phyloP scores from a whole-genome alignment of 2,888 invertebrate species.

The Drosophila greeni region DNA sequence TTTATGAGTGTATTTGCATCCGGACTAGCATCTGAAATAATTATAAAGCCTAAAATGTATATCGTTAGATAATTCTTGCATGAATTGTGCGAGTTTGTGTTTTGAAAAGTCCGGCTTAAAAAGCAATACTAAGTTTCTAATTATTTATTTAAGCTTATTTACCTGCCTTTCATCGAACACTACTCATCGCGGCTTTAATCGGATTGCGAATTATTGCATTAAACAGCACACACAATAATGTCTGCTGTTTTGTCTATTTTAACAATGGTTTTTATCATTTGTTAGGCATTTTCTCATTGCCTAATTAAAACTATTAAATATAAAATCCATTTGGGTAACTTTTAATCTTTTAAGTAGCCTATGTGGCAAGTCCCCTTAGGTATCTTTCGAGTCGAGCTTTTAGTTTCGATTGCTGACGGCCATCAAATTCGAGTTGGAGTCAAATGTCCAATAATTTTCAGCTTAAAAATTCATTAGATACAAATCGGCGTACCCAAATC shows the following conservation, averaged over 20 bases:
- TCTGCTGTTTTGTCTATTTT: neutral
- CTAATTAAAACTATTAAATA: too few species aligned
- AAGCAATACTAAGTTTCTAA: neutral
- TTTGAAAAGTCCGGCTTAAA: neutral
- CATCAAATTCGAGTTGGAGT: conserved; percentile 54
- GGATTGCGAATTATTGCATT: neutral
- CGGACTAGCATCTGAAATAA: neutral
- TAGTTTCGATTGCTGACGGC: conserved; percentile 15
- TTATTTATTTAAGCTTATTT: neutral
- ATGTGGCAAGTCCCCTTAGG: too few species aligned
- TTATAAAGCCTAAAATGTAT: rapidly evolving
- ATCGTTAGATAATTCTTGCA: neutral
- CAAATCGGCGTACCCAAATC: conserved; percentile 62
- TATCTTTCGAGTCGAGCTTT: conserved; percentile 24
- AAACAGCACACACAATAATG: neutral
- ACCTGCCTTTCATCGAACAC: neutral
- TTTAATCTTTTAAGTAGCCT: neutral
- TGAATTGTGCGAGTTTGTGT: neutral
- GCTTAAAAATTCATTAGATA: conserved; percentile 69
- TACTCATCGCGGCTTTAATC: neutral
- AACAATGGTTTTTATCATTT: neutral
- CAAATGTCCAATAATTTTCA: conserved; percentile 67
- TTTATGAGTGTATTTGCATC: neutral
- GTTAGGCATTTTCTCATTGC: neutral
- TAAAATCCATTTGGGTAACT: neutral